Evolutionary conservation across 1,140 invertebrate genomes (phyloP).

Genomic region (Drosophila truncata): DNA sequence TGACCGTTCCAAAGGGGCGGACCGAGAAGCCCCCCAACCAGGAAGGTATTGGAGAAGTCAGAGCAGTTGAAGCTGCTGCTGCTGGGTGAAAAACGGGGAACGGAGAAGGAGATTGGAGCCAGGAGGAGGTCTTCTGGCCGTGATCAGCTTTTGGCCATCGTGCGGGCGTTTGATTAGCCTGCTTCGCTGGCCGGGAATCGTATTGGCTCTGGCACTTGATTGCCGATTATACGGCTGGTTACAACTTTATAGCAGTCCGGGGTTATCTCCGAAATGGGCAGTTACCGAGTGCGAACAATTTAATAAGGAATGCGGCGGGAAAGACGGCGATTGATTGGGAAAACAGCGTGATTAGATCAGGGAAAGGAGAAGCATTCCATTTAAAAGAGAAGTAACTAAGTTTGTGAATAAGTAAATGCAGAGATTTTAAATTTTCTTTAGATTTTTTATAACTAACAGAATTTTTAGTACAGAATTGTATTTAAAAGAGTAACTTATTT

Average conservation of each 20-base stretch:
- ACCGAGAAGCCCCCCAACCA: slow-evolving; percentile 8
- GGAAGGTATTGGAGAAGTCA: slow-evolving; percentile 7
- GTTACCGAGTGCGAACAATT: slow-evolving; percentile 60
- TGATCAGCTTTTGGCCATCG: slow-evolving; percentile 60
- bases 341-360: slow-evolving; percentile 24
- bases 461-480: background rate
- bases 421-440: too few species aligned
- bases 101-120: background rate
- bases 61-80: slow-evolving; percentile 12
- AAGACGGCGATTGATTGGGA: slow-evolving; percentile 28
- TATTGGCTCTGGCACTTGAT: slow-evolving; percentile 59
- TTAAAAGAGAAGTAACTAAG: background rate
- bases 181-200: slow-evolving; percentile 23
- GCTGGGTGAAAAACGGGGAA: background rate
- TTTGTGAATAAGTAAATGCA: background rate
- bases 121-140: slow-evolving; percentile 19
- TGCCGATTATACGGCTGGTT: slow-evolving; percentile 72
- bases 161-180: slow-evolving; percentile 79
- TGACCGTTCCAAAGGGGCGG: slow-evolving; percentile 65
- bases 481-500: too few species aligned
- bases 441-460: too few species aligned
- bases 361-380: slow-evolving; percentile 4
- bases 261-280: slow-evolving; percentile 46
- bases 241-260: slow-evolving; percentile 72
- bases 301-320: slow-evolving; percentile 55